Base-by-base conservation (phyloP, 2,888 invertebrate species). In the Xestia xanthographa region DNA sequence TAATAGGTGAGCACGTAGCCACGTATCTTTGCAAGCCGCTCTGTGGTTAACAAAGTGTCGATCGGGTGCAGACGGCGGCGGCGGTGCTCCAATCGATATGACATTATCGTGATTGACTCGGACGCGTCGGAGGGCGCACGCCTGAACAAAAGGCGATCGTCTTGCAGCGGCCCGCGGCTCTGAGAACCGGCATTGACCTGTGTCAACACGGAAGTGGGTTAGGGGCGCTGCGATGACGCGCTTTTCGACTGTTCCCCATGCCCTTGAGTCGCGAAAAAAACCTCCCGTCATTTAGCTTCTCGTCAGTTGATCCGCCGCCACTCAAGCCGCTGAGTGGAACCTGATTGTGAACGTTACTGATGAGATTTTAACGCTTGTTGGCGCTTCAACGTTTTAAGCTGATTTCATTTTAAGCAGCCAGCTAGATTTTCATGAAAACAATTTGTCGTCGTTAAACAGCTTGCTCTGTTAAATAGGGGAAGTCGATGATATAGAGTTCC, bases 111-210 rank as follows among this genome's bases (percentile, higher is more conserved):
- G 86, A 86, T 88, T 86, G 83, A 85, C 78, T 82, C 70, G 73
- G 71, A 66, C 72, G 75, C 68, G 71, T 43, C 63, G 50, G 79
- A 66, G 75, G 79, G 75, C 65, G 77, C 66, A 72, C 65, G 71
- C 63, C 75, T 74, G 58, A 82, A 83, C 85, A 82, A 87, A 85
- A 82, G 83, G 73, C 83, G 76, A 60, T 85, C 75, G 86, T 87
- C 86, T 88, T 88, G 85, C 79, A 86, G 81, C 63, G 68, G 66
- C 12, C 72, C 72, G 66, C 71, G 62, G 48, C 68, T 66, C 66
- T 86, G 76, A 86, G 90, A 90, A 88, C 90, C 80, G 89, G 79
- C 90, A 92, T 92, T 92, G 91, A 90, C 92, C 91, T 86, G 85
- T 89, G 89, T 88, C 88, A 83, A 81, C 75, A 80, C 62, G 85